Base-by-base conservation (phyloP, 2,888 invertebrate genomes). In the Leucoptera coffeella region DNA sequence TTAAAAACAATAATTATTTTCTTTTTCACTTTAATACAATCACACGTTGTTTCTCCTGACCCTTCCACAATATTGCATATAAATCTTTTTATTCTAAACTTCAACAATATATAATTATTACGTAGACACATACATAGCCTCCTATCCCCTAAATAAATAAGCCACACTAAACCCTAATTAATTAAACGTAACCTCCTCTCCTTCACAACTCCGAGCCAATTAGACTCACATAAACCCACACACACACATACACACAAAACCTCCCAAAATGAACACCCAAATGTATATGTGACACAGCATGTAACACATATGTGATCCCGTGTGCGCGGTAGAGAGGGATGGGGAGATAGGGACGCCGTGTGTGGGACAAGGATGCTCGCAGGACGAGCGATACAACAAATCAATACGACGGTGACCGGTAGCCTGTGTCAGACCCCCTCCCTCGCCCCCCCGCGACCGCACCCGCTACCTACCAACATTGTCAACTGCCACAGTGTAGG, bases 321-420 rank as follows among this genome's bases (percentile, higher is more conserved):
- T 53, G 55, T 58, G 55, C 43, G 41, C 27, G 45, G 54, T 41
- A 30, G 50, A 40, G 50, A 55, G 36, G 48, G 32, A 34, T 31
- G 36, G 42, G 20, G 26, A 25, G 14, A 28, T 30, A 26, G 33
- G 9, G 17, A 17, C 9, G 17, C 39, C 39, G 40, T 35, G 35
- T 36, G 57, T 40, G 54, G 32, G 64, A 69, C 44, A 51, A 59
- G 55, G 69, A 67, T 43, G 42, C 50, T 53, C 56, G 60, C 67
- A 67, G 69, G 71, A 69, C 71, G 62, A 69, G 58, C 72, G 71
- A 72, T 72, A 72, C 72, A 72, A 72, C 72, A 72, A 72, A 72
- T 71, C 72, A 72, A 72, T 72, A 72, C 72, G 67, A 64, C 65
- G 67, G 64, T 72, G 72, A 71, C 71, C 72, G 69, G 72, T 72